These are phyloP conservation scores for Gnathochromis pfefferi DNA, from an alignment of 2,113 vertebrate species.

Conservation along the genomic window DNA sequence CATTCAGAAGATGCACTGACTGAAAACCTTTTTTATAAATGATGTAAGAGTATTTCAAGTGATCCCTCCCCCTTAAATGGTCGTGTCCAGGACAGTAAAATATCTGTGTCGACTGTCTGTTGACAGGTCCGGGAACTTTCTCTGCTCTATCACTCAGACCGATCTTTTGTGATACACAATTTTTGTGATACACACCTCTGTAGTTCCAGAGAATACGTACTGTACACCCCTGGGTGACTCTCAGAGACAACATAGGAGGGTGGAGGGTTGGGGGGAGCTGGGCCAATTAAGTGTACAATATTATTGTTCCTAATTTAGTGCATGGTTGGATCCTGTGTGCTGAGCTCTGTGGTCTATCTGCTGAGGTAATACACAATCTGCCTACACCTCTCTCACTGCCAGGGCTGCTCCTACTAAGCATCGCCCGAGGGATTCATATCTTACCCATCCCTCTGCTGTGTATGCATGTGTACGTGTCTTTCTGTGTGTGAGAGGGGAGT, in stretches of 20 bases:
- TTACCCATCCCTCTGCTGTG: slow-evolving; percentile 77
- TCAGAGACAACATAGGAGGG: slow-evolving; percentile 25
- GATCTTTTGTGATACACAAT: slow-evolving; percentile 13
- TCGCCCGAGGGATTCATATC: slow-evolving; percentile 90
- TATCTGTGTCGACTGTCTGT: not conserved
- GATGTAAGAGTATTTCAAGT: not conserved
- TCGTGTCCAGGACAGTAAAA: not conserved
- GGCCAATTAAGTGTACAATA: slow-evolving; percentile 90
- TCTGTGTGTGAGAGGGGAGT: not conserved
- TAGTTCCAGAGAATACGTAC: slow-evolving; percentile 39
- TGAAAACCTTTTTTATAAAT: not conserved
- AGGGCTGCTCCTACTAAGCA: slow-evolving; percentile 93
- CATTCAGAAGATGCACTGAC: not conserved
- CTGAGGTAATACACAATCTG: slow-evolving; percentile 96
- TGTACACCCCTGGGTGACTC: slow-evolving; percentile 60
- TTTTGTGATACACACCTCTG: slow-evolving; percentile 13
- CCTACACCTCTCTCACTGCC: slow-evolving; percentile 83
- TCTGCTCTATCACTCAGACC: not conserved
- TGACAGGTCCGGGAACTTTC: not conserved
- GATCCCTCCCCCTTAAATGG: not conserved
- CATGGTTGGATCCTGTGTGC: slow-evolving; percentile 95
- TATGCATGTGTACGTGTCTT: not conserved
- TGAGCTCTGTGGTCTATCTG: slow-evolving; percentile 91
- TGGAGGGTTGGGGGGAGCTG: slow-evolving; percentile 15
- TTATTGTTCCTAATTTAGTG: slow-evolving; percentile 99